Evolutionary conservation across 2,888 invertebrate species (phyloP), one percentile per base, ranked within the genome.

Genomic region (Zaprionus bogoriensis): DNA sequence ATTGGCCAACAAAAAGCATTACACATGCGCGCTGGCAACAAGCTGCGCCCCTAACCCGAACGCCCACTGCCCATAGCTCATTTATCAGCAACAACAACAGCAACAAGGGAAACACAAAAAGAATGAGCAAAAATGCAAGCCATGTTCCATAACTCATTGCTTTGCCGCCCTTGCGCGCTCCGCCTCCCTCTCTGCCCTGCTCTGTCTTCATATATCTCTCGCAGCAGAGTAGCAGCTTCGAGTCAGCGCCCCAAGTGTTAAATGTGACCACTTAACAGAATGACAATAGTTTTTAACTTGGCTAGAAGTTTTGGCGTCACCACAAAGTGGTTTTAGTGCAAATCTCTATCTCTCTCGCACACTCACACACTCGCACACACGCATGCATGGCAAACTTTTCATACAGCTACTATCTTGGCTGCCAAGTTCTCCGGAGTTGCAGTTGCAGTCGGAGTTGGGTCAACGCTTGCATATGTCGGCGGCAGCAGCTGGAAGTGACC

Each of bases 231-330:
- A 38, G 64, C 53, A 60, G 28, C 52, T 61, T 4, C 48, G 58
- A 77, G 73, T 72, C 79, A 81, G 76, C 68, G 67, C 69, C 69
- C 72, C 78, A 87, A 78, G 83, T 83, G 87, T 87, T 87, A 83
- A 87, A 83, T 83, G 83, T 81, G 83, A 85, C 82, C 83, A 83
- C 87, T 83, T 83, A 83, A 84, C 87, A 77, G 79, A 84, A 87
- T 87, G 87, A 82, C 87, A 85, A 83, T 83, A 83, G 86, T 87
- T 87, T 85, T 82, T 82, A 85, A 83, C 86, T 84, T 84, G 84
- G 87, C 84, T 87, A 87, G 84, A 84, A 84, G 83, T 87, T 85
- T 79, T 87, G 84, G 84, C 84, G 84, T 85, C 84, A 84, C 87
- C 87, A 79, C 83, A 87, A 82, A 87, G 84, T 87, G 87, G 80